Evolutionary conservation across 2,797 vertebrate species (phyloP), one percentile per base, ranked within the genome.

Genomic region (Fratercula arctica): DNA sequence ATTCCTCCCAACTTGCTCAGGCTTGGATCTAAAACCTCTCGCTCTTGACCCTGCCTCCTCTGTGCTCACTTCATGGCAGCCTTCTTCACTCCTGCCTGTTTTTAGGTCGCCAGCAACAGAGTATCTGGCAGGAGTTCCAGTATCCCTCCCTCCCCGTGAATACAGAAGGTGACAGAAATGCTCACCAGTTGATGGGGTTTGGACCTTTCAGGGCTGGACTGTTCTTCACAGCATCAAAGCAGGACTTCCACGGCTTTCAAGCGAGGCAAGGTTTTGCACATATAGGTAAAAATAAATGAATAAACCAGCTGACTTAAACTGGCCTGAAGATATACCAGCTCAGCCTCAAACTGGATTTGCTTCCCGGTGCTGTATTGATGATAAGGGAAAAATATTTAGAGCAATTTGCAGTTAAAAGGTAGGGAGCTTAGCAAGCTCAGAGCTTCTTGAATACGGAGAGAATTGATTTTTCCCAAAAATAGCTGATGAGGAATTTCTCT

Each of bases 401-500:
- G 93, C n/a, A 72, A 96, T 96, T 93, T 92, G 75, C 60, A 59
- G 93, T 80, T 91, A 87, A 95, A 97, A 96, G 92, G 94, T 85
- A 95, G 75, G 35, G 64, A 91, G 90, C 76, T 96, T 78, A 95
- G 95, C 88, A 89, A 95, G 53, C 84, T 90, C 91, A 85, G 67
- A 95, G 56, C 41, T 94, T 93, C 85, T 63, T 13, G 15, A 95
- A 95, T 90, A 90, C 31, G 83, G 72, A 57, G 24, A 84, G 85
- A 94, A 97, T 88, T 90, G 76, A 94, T 90, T 96, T 96, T 93
- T 41, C 69, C 79, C 76, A 8, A 63, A 91, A 96, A 92, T n/a
- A 96, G 95, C 90, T 94, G 93, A 95, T 95, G 84, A 72, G 89
- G 84, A 90, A 95, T 72, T 96, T 95, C 95, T 96, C 86, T 94